A percentile compares a stretch with the other conserved stretches of the same genome.
Conservation (phyloP, 2,113 vertebrate species). For the Coturnix japonica region DNA sequence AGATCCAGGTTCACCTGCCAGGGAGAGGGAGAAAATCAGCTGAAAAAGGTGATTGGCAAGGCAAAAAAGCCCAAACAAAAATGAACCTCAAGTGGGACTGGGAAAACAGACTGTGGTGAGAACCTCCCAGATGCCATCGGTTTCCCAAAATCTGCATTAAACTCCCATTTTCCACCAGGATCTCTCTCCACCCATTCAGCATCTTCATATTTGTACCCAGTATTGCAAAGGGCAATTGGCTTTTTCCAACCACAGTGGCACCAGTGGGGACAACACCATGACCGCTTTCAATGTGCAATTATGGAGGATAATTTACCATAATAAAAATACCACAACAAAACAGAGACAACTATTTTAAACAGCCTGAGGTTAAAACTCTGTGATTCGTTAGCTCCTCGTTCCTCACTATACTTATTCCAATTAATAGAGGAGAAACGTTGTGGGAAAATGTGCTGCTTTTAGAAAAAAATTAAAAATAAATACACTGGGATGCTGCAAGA, state of each 20-base stretch:
- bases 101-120: rapidly evolving
- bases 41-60: rapidly evolving
- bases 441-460: not conserved
- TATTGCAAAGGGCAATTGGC: not conserved
- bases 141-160: not conserved
- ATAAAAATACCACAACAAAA: not conserved
- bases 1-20: conserved; percentile 95
- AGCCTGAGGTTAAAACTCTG: not conserved
- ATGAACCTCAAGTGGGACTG: not conserved
- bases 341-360: not conserved
- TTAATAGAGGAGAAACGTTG: not conserved
- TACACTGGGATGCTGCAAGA: not conserved
- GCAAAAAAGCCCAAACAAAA: not conserved
- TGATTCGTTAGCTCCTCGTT: not conserved
- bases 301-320: not conserved
- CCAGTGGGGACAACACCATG: rapidly evolving
- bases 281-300: rapidly evolving
- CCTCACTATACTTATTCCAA: not conserved
- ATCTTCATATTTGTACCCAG: not conserved
- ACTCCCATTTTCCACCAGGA: not conserved
- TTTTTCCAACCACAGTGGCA: not conserved
- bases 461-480: not conserved
- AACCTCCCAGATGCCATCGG: not conserved
- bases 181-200: not conserved
- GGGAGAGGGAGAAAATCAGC: conserved; percentile 23